Evolutionary conservation across 1,140 invertebrate species (phyloP).

Genomic region (Charaxes varanes): DNA sequence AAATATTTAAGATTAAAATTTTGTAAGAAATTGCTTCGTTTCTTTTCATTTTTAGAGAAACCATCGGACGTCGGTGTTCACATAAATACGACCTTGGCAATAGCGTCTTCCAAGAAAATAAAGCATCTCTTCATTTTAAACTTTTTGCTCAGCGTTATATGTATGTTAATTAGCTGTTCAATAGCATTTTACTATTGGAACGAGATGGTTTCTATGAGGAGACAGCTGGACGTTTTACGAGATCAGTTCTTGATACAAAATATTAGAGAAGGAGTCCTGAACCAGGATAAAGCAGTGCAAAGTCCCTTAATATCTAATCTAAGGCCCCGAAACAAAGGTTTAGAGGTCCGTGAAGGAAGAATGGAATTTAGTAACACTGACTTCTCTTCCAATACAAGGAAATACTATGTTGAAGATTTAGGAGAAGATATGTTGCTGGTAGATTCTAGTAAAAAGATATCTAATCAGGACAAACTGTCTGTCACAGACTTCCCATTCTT

Average conservation of each 20-base stretch:
- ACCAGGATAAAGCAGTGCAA: constrained; percentile 37
- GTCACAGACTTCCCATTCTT: constrained; percentile 35
- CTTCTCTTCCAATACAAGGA: constrained; percentile 33
- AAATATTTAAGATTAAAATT: constrained; percentile 9
- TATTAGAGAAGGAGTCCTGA: constrained; percentile 32
- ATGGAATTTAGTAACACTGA: constrained; percentile 31
- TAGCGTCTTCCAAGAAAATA: constrained; percentile 71
- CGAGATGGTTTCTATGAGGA: constrained; percentile 53
- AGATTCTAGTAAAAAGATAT: constrained; percentile 54
- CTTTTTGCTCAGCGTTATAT: constrained; percentile 57
- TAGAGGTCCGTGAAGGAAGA: constrained; percentile 35
- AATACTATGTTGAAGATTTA: constrained; percentile 55
- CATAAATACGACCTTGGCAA: constrained; percentile 62
- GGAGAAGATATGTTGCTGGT: constrained; percentile 58
- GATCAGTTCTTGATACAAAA: constrained; percentile 52
- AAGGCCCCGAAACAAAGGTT: constrained; percentile 24
- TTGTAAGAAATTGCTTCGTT: constrained; percentile 21
- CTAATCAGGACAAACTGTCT: constrained; percentile 34
- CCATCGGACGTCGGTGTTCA: constrained; percentile 61
- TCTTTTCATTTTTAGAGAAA: constrained; percentile 50
- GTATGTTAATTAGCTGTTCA: constrained; percentile 53
- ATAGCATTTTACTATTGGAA: constrained; percentile 65
- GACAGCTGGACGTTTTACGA: constrained; percentile 46
- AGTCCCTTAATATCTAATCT: constrained; percentile 41
- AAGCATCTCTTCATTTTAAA: constrained; percentile 60